phyloP scores from a whole-genome alignment of 2,113 vertebrate species.

The Genyomyrus donnyi region DNA sequence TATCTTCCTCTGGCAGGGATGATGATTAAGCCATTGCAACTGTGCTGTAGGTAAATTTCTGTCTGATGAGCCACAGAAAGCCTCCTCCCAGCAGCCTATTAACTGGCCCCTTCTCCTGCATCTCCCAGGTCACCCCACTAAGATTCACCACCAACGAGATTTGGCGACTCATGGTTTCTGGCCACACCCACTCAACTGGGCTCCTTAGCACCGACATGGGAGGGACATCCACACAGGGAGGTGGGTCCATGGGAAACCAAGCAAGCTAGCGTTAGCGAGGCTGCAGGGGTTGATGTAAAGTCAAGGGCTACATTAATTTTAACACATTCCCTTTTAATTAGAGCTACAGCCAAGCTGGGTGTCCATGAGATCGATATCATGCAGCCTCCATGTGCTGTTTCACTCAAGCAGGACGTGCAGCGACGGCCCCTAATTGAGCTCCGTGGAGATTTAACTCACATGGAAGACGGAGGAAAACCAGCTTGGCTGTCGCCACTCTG shows the following conservation, averaged over 20 bases:
- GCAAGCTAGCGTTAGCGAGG: not conserved
- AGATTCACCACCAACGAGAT: constrained; percentile 24
- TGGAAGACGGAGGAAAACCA: constrained; percentile 18
- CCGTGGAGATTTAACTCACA: constrained; percentile 40
- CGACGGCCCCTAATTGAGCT: constrained; percentile 45
- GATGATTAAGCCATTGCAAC: not conserved
- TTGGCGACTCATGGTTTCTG: constrained; percentile 17
- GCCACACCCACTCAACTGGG: not conserved
- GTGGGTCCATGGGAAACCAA: not conserved
- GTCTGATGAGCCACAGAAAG: not conserved
- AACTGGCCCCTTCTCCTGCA: not conserved
- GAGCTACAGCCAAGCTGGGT: constrained; percentile 15
- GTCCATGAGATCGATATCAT: constrained; percentile 41
- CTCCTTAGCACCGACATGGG: not conserved
- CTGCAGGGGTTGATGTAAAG: not conserved
- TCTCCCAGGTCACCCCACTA: constrained; percentile 20
- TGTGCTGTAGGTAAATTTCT: constrained; percentile 3
- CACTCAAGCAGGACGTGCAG: constrained; percentile 10
- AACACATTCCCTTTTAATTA: constrained; percentile 32
- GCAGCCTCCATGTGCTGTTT: constrained; percentile 17
- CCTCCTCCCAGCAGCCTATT: constrained; percentile 11
- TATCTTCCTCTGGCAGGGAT: not conserved
- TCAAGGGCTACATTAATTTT: not conserved
- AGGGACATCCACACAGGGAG: not conserved
- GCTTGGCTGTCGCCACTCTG: constrained; percentile 25